Conservation (phyloP, 2,797 vertebrate species). For the Syngnathus rostellatus region DNA sequence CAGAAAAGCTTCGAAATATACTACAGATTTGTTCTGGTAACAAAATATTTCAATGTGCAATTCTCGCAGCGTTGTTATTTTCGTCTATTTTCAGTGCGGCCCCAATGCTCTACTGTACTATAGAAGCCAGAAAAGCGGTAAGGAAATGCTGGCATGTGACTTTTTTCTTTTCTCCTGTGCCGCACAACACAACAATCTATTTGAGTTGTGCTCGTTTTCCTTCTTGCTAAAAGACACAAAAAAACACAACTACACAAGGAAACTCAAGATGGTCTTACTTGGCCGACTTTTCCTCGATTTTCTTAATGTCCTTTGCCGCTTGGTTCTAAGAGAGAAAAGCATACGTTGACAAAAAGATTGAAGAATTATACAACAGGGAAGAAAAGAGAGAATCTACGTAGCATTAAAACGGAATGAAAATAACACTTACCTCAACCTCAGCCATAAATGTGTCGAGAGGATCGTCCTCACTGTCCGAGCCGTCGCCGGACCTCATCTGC, state of each 20-base stretch:
- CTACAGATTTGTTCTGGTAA: neutral
- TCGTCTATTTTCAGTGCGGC: conserved; percentile 1
- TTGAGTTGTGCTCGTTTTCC: neutral
- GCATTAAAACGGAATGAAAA: neutral
- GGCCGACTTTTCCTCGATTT: conserved; percentile 88
- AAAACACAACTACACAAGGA: neutral
- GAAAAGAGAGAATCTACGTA: too few species aligned
- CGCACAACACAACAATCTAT: conserved; percentile 2
- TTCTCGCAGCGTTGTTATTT: neutral
- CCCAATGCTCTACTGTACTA: neutral
- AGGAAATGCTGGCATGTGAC: neutral
- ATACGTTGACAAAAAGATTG: neutral
- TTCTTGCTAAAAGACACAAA: neutral
- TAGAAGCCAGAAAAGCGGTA: neutral
- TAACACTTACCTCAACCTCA: conserved; percentile 87
- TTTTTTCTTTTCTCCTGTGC: neutral
- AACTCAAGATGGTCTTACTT: conserved; percentile 79
- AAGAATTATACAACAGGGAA: too few species aligned
- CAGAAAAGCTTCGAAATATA: neutral
- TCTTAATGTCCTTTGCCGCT: conserved; percentile 96
- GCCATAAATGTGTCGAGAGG: conserved; percentile 98
- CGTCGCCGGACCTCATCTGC: conserved; percentile 80
- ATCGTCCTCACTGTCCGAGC: conserved; percentile 96
- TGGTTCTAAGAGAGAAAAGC: conserved; percentile 71
- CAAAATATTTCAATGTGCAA: neutral